Evolutionary conservation across 2,797 vertebrate genomes (phyloP).

Genomic region (Ptychobarbus kaznakovi): DNA sequence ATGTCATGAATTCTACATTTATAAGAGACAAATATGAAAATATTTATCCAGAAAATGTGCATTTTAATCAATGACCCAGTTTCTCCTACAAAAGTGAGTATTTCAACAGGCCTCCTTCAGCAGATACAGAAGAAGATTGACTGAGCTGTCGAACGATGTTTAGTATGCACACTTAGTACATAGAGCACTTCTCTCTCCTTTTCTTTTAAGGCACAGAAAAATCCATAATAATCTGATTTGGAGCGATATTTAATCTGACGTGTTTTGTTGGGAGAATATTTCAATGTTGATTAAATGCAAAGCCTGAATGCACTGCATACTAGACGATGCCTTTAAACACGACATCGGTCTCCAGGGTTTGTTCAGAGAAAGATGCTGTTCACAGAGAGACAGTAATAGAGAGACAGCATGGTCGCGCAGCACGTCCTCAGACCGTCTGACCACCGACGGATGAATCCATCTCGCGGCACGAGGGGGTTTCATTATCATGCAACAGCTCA

Average conservation of each 20-base stretch:
- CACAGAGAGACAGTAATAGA: conserved; percentile 30
- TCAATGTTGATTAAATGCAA: neutral
- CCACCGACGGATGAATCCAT: conserved; percentile 53
- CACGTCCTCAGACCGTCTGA: conserved; percentile 25
- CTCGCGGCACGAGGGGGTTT: conserved; percentile 11
- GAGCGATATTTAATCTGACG: neutral
- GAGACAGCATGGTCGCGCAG: conserved; percentile 3
- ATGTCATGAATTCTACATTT: neutral
- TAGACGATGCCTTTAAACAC: too few relatives aligned
- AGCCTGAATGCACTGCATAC: neutral
- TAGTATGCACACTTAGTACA: conserved; percentile 11
- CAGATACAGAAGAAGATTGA: neutral
- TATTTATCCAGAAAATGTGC: too few relatives aligned
- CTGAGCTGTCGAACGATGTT: conserved; percentile 7
- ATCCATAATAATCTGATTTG: neutral
- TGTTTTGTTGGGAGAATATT: neutral
- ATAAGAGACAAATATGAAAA: neutral
- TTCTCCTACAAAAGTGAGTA: neutral
- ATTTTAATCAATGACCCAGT: neutral
- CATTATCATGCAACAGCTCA: neutral
- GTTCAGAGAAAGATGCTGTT: neutral
- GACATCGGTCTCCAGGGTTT: neutral
- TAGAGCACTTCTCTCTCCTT: neutral
- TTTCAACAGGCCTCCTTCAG: neutral
- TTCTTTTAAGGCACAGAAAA: neutral